Conservation (phyloP, 2,888 invertebrate genomes). For the Tiliacea aurago region DNA sequence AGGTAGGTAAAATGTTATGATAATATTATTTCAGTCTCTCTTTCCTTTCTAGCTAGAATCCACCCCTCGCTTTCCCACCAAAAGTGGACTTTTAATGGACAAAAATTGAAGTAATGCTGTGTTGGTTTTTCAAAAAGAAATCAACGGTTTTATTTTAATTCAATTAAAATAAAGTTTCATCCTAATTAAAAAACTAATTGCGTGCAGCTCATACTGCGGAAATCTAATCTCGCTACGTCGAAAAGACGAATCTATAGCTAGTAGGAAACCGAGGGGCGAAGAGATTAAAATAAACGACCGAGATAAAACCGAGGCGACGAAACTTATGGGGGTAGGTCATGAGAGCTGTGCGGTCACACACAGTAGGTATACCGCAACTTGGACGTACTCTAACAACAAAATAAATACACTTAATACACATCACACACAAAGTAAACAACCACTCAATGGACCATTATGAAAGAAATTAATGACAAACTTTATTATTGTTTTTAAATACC, state of each 20-base stretch:
- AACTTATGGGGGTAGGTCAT: constrained; percentile 65
- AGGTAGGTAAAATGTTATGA: neutral
- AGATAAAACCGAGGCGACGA: constrained; percentile 39
- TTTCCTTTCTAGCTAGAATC: neutral
- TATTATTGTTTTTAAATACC: constrained; percentile 82
- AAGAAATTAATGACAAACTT: constrained; percentile 60
- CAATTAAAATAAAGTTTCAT: neutral
- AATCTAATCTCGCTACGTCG: constrained; percentile 25
- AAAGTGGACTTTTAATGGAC: neutral
- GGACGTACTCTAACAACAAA: constrained; percentile 22
- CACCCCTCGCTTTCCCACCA: neutral
- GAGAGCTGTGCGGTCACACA: constrained; percentile 38
- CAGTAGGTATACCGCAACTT: constrained; percentile 8
- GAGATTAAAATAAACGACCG: constrained; percentile 54
- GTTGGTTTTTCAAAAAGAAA: neutral
- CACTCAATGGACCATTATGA: constrained; percentile 61
- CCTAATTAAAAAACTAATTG: constrained; percentile 13
- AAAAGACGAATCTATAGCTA: constrained; percentile 35
- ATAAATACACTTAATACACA: constrained; percentile 36
- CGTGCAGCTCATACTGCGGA: constrained; percentile 22
- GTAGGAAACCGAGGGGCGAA: constrained; percentile 36
- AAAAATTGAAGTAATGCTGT: neutral
- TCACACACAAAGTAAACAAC: constrained; percentile 55
- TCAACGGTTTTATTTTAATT: neutral
- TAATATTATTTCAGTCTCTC: neutral